Evolutionary conservation across 2,113 vertebrate genomes (phyloP).

Genomic region (Phyllopteryx taeniolatus): DNA sequence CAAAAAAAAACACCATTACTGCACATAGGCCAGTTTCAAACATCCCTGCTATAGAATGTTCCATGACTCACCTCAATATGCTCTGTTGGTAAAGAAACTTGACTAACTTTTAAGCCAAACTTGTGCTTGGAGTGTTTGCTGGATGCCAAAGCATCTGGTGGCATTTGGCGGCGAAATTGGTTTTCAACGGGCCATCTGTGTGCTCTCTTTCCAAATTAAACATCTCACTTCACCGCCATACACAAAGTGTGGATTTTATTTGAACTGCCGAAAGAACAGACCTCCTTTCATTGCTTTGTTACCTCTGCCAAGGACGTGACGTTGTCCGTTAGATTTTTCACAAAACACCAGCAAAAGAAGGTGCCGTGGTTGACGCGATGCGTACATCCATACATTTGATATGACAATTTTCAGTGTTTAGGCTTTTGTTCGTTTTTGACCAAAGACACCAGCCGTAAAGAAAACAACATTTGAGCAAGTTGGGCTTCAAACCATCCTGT

Average conservation of each 20-base stretch:
- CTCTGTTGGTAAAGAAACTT: not conserved
- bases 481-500: no score
- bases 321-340: not conserved
- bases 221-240: not conserved
- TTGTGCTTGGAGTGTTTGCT: not conserved
- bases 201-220: not conserved
- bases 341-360: not conserved
- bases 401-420: not conserved
- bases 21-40: no score
- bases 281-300: constrained; percentile 1
- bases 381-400: constrained; percentile 19
- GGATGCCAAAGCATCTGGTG: constrained; percentile 3
- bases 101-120: not conserved
- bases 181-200: constrained; percentile 1
- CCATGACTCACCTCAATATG: not conserved
- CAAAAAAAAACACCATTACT: no score
- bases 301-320: not conserved
- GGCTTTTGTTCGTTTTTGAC: no score
- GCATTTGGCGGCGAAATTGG: not conserved
- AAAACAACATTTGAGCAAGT: no score
- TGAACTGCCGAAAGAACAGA: not conserved
- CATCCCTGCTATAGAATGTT: not conserved
- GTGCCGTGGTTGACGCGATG: not conserved
- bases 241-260: not conserved
- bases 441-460: no score